Evolutionary conservation across 92 coral and sea anemone species (phyloP), one percentile per base, ranked within the genome.

Genomic region (Pocillopora grandis): DNA sequence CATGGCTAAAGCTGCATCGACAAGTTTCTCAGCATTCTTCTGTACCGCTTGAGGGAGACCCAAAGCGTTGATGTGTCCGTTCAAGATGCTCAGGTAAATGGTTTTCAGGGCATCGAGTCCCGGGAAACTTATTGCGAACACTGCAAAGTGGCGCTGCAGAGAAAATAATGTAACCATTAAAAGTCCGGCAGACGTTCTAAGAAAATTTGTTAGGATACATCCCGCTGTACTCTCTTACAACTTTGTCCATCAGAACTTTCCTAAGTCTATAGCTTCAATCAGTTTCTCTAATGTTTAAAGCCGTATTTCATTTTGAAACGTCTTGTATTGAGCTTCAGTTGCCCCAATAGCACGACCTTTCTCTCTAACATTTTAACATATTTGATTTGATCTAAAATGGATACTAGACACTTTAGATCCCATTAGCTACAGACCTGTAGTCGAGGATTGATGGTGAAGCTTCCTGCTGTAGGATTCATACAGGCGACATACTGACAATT

Each of bases 381-480:
- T 42, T 42, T 59, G 62, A 12, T 59, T 7, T 5, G 19, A 59
- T 2, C 52, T 42, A 42, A 42, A 42, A 42, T 42, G 52, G 62
- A 59, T 5, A 12, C 10, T 2, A 59, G 62, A 59, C 18, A 16
- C 3, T 59, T 59, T 7, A 59, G 62, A 16, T 59, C 16, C 10
- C 13, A 36, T 31, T 19, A 37, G 10, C 1, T 63, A n/a, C 82
- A 9, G 35, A 93, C 97, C 94, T 93, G 98, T 35, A 97, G 80
- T n/a, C 99, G 96, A 19, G 99, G 99, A 65, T 97, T 97, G 92
- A 97, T 97, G 33, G 99, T 97, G 84, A 97, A 97, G 92, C 99
- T 97, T 63, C 99, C 99, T 58, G 99, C 98, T 10, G 99, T 97
- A 60, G 99, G 99, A 79, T 97, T 97, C 99, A 97, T 97, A 17